Percentiles rank a stretch among this genome's conserved stretches.
These are phyloP conservation scores for Neria commutata DNA, from an alignment of 2,888 invertebrate species.

Conservation along the genomic window DNA sequence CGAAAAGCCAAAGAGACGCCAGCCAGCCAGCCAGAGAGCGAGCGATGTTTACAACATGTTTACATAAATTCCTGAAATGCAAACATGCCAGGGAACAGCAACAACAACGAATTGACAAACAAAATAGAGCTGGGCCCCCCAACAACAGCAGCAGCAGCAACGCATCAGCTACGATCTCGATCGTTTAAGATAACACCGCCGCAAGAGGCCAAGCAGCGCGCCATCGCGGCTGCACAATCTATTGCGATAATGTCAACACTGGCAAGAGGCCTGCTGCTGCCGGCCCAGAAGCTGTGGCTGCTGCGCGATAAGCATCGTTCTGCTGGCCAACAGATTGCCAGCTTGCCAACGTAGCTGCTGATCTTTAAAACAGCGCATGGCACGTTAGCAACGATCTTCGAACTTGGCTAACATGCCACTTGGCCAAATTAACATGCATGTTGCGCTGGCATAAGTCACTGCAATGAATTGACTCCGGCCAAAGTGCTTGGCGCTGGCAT, in stretches of 20 bases:
- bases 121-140: not conserved
- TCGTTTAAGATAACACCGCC: conserved; percentile 32
- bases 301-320: conserved; percentile 17
- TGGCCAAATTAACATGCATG: conserved; percentile 28
- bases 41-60: conserved; percentile 50
- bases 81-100: conserved; percentile 36
- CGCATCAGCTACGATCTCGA: too few species aligned
- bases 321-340: too few species aligned
- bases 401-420: conserved; percentile 2
- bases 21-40: conserved; percentile 19
- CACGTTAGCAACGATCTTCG: conserved; percentile 41
- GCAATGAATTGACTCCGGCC: too few species aligned
- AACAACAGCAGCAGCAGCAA: too few species aligned
- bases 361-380: too few species aligned
- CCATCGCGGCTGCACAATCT: conserved; percentile 42
- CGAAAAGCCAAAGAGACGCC: conserved; percentile 1
- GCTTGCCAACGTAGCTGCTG: too few species aligned
- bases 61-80: conserved; percentile 58
- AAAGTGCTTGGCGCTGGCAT: too few species aligned
- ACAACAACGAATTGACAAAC: not conserved
- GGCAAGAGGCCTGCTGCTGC: conserved; percentile 50
- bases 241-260: conserved; percentile 53
- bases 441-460: conserved; percentile 24
- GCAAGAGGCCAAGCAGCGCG: conserved; percentile 32
- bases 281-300: conserved; percentile 24